phyloP scores from a whole-genome alignment of 2,113 vertebrate species.

The Oceanodroma tethys region DNA sequence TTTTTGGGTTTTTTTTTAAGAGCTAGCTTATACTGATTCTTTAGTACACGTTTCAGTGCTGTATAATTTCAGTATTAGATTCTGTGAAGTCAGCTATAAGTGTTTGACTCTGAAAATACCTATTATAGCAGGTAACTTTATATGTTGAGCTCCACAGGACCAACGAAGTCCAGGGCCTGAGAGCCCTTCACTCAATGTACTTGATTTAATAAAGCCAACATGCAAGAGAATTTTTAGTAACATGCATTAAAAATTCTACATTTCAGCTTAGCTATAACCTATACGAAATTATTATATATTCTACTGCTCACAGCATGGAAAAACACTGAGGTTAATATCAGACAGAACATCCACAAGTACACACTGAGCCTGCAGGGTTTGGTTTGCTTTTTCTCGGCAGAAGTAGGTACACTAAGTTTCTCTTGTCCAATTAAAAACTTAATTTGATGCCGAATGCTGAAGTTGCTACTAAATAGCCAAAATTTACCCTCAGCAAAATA shows the following conservation, averaged over 20 bases:
- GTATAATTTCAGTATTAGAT: not conserved
- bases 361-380: not conserved
- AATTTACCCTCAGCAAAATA: not conserved
- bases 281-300: not conserved
- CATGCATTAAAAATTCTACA: not conserved
- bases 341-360: not conserved
- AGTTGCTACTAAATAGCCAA: not conserved
- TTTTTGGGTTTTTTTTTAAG: not conserved
- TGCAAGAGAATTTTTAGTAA: not conserved
- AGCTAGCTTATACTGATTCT: not conserved
- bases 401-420: not conserved
- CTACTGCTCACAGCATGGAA: not conserved
- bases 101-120: not conserved
- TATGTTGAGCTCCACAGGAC: not conserved
- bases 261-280: not conserved
- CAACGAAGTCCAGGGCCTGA: not conserved
- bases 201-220: not conserved
- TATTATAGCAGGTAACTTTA: not conserved
- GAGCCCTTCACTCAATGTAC: not conserved
- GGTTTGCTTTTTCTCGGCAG: fast-evolving
- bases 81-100: not conserved
- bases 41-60: not conserved
- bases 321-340: not conserved
- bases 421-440: not conserved
- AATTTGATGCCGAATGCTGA: not conserved